Evolutionary conservation across 2,113 vertebrate genomes (phyloP).

Genomic region (Barbus barbus): DNA sequence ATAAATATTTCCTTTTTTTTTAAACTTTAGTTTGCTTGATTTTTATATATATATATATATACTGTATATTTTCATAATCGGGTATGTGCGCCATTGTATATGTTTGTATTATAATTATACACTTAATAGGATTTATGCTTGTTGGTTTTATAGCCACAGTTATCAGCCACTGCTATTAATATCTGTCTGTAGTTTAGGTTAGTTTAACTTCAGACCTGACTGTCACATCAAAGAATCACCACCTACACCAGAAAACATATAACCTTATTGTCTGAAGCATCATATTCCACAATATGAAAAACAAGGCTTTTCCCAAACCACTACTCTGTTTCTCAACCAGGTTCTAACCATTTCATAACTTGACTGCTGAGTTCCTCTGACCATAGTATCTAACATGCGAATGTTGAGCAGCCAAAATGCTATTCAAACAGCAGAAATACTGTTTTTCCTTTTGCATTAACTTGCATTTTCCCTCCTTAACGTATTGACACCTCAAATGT

Average conservation of each 20-base stretch:
- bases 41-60: not conserved
- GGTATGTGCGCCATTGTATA: not conserved
- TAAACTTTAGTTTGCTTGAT: not conserved
- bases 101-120: not conserved
- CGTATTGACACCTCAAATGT: not conserved
- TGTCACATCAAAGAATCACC: too few species aligned
- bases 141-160: not conserved
- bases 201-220: too few species aligned
- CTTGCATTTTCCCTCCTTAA: not conserved
- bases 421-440: not conserved
- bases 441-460: not conserved
- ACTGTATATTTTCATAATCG: not conserved
- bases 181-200: not conserved
- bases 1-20: not conserved
- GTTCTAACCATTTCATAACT: not conserved
- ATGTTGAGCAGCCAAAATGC: not conserved
- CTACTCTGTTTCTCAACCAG: not conserved
- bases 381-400: not conserved
- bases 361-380: not conserved
- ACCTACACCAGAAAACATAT: too few species aligned
- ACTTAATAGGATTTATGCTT: not conserved
- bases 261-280: too few species aligned
- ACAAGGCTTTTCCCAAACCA: not conserved
- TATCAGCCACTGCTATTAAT: not conserved
- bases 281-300: not conserved